Evolutionary conservation across 2,797 vertebrate species (phyloP).

Genomic region (Spinus olivaceus): DNA sequence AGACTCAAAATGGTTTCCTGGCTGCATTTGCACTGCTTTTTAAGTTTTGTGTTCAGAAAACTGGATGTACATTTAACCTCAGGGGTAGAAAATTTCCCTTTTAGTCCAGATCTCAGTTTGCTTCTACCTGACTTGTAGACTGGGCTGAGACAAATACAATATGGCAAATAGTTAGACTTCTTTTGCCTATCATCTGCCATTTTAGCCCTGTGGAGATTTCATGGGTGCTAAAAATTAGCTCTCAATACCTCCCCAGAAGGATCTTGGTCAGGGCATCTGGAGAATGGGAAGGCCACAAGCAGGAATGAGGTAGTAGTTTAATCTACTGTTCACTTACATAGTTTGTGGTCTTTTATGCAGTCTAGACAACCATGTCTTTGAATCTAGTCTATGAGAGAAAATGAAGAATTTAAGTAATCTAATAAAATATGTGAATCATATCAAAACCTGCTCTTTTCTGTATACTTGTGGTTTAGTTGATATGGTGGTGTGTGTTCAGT

Average conservation of each 20-base stretch:
- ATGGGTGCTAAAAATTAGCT: background rate
- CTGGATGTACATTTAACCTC: background rate
- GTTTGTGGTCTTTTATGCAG: background rate
- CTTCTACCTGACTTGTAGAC: background rate
- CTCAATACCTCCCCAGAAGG: background rate
- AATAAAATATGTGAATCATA: background rate
- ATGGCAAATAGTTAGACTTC: background rate
- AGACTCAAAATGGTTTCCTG: background rate
- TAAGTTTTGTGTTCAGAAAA: background rate
- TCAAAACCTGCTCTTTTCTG: background rate
- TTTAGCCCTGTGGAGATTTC: background rate
- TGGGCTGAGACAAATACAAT: background rate
- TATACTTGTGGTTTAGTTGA: background rate
- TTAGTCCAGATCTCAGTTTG: background rate
- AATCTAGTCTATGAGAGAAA: background rate
- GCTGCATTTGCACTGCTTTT: background rate
- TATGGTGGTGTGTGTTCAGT: background rate
- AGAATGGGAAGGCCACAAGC: background rate
- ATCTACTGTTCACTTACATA: background rate
- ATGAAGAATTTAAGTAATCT: background rate
- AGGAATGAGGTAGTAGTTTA: background rate
- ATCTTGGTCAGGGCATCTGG: background rate
- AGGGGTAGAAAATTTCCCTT: background rate
- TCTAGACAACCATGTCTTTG: background rate
- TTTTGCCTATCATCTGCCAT: background rate